A percentile compares a stretch with the other conserved stretches of the same genome.
Evolutionary conservation across 2,797 vertebrate species (phyloP).

Genomic region (Steatocranus sp.): DNA sequence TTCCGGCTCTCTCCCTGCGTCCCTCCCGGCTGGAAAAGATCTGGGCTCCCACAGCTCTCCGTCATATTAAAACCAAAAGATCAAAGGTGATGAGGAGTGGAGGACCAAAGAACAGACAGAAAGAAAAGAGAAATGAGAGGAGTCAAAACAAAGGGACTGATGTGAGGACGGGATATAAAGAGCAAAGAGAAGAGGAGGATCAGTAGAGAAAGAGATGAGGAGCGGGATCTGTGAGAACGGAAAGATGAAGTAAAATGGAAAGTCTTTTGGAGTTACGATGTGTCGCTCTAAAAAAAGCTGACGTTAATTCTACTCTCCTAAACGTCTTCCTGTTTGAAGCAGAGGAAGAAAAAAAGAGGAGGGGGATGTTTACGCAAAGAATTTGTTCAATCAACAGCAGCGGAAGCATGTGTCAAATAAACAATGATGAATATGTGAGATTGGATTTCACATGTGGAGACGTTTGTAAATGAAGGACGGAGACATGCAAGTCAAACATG

Average conservation of each 20-base stretch:
- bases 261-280: background rate
- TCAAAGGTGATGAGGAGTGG: conserved; percentile 29
- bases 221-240: background rate
- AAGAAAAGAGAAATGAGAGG: background rate
- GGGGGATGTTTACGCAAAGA: background rate
- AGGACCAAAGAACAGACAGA: background rate
- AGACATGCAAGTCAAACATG: background rate
- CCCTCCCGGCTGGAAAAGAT: conserved; percentile 42
- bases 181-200: background rate
- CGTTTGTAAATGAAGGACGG: background rate
- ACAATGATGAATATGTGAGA: background rate
- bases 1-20: conserved; percentile 3
- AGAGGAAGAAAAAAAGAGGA: background rate
- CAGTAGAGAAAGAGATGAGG: background rate
- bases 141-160: background rate
- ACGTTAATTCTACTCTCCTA: background rate
- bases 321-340: background rate
- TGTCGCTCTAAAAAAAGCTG: background rate
- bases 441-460: background rate
- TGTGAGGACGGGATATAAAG: background rate
- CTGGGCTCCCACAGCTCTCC: conserved; percentile 17
- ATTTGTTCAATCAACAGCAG: background rate
- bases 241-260: background rate
- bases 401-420: background rate
- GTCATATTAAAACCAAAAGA: conserved; percentile 46